A percentile compares a stretch with the other conserved stretches of the same genome.
Evolutionary conservation across 2,888 invertebrate genomes (phyloP).

Genomic region (Drosophila stalkeri): DNA sequence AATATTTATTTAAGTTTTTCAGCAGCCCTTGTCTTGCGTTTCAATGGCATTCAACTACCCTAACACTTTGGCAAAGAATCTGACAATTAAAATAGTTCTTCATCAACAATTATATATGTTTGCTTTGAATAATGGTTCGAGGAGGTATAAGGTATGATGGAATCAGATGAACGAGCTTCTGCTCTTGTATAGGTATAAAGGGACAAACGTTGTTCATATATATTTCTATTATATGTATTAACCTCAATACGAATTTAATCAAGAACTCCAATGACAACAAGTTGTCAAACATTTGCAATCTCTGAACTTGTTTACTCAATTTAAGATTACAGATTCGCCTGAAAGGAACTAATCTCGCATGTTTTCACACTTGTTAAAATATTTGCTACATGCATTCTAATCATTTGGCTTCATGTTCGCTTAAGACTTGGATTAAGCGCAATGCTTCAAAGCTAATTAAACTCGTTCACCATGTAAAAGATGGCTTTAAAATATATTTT

Average conservation of each 20-base stretch:
- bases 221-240: too few relatives aligned
- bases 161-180: too few relatives aligned
- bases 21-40: conserved; percentile 6
- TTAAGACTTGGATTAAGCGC: neutral
- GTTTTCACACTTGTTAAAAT: neutral
- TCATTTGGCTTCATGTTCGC: too few relatives aligned
- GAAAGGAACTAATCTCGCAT: neutral
- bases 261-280: neutral
- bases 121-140: too few relatives aligned
- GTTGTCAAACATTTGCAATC: too few relatives aligned
- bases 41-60: neutral
- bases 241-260: too few relatives aligned
- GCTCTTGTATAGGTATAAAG: too few relatives aligned
- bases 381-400: neutral
- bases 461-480: neutral
- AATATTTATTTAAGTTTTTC: conserved; percentile 74
- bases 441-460: neutral
- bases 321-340: too few relatives aligned
- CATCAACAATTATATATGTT: neutral
- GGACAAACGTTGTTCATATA: too few relatives aligned
- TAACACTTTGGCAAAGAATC: neutral
- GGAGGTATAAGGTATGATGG: too few relatives aligned
- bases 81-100: neutral
- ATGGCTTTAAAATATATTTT: neutral
- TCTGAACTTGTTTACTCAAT: too few relatives aligned